Conservation (phyloP, 1,140 invertebrate species). For the Metopolophium dirhodum region DNA sequence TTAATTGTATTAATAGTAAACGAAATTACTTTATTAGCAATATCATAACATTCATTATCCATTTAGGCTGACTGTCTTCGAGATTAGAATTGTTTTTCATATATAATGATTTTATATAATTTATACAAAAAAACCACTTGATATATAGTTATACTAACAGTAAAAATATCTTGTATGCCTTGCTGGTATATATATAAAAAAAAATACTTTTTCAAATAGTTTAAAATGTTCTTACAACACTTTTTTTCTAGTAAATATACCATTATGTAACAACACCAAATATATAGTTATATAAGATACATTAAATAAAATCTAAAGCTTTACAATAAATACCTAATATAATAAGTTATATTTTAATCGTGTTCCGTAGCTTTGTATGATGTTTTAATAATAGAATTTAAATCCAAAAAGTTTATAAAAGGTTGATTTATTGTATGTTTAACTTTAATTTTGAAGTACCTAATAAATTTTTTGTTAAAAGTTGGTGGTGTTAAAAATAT, state of each 20-base stretch:
- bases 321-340: neutral
- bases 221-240: neutral
- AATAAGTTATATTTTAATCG: neutral
- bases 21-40: too few relatives aligned
- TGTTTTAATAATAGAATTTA: neutral
- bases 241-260: neutral
- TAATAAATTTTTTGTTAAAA: too few relatives aligned
- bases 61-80: too few relatives aligned
- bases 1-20: too few relatives aligned
- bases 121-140: neutral
- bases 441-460: too few relatives aligned
- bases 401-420: too few relatives aligned
- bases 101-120: neutral
- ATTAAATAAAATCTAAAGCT: neutral
- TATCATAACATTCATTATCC: too few relatives aligned
- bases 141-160: neutral
- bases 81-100: too few relatives aligned
- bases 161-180: neutral
- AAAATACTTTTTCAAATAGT: neutral
- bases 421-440: too few relatives aligned
- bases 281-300: too few relatives aligned
- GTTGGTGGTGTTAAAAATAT: too few relatives aligned
- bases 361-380: neutral
- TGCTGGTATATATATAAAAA: neutral
- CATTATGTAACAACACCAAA: too few relatives aligned